Evolutionary conservation across 2,113 vertebrate species (phyloP).

Genomic region (Symphodus melops): DNA sequence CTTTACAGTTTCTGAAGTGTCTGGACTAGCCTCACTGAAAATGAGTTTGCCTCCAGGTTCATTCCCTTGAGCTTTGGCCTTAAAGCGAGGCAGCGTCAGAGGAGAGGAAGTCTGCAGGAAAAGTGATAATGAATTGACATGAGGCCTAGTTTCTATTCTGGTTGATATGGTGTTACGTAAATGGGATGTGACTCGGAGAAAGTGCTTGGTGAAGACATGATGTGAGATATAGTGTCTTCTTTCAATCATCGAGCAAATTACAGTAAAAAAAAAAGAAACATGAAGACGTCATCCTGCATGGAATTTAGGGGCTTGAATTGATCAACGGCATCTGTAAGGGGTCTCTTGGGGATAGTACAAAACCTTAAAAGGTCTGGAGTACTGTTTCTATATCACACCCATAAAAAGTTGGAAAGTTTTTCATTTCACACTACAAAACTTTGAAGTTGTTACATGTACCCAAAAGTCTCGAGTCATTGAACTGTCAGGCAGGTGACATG

Average conservation of each 20-base stretch:
- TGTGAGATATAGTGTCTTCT: slow-evolving; percentile 15
- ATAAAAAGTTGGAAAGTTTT: neutral
- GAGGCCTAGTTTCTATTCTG: slow-evolving; percentile 79
- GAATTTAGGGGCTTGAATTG: slow-evolving; percentile 20
- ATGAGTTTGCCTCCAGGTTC: slow-evolving; percentile 60
- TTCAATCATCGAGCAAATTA: slow-evolving; percentile 30
- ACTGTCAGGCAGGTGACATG: no score
- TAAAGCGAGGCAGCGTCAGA: slow-evolving; percentile 45
- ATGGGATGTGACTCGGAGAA: slow-evolving; percentile 65
- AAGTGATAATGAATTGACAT: slow-evolving; percentile 76
- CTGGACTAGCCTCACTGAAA: slow-evolving; percentile 59
- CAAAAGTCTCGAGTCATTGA: no score
- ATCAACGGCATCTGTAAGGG: slow-evolving; percentile 10
- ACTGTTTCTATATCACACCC: no score
- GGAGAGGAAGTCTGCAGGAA: slow-evolving; percentile 60
- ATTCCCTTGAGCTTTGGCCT: slow-evolving; percentile 61
- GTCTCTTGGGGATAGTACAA: slow-evolving; percentile 3
- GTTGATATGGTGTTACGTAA: slow-evolving; percentile 61
- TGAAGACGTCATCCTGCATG: neutral
- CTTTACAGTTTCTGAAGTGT: slow-evolving; percentile 8
- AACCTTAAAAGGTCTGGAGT: slow-evolving; percentile 3
- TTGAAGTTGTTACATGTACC: no score
- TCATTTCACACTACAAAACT: no score
- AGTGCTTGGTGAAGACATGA: slow-evolving; percentile 6
- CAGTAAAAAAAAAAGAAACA: slow-evolving; percentile 23